Base-by-base conservation (phyloP, 2,797 vertebrate genomes). In the Paramormyrops hopkinsi region DNA sequence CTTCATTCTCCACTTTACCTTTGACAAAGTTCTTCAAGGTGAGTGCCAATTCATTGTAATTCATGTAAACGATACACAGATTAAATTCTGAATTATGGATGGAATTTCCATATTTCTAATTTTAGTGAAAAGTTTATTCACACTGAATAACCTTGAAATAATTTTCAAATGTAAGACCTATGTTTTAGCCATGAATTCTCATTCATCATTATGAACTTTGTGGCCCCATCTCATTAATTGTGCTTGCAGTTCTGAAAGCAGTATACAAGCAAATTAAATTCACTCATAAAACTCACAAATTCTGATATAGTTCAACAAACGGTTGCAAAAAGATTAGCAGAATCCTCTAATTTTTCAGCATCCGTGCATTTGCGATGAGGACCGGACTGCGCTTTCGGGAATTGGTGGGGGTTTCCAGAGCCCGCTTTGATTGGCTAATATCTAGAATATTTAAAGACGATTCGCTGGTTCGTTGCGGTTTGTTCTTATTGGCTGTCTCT, bases 401-500 rank as follows among this genome's bases (percentile, higher is more conserved):
- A 56, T 44, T 7, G 7, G 12, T n/a, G 6, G 41, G 54, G n/a
- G 17, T 54, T 56, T 37, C 65, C 53, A 4, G 29, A 33, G 2
- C 41, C 6, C 51, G 14, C 29, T 5, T 69, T 73, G 59, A 89
- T 89, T 89, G 89, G 84, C 11, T 19, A 76, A 44, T 48, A 41
- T 37, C n/a, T 25, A n/a, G 48, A 37, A 76, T 46, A 69, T 37
- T 48, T 41, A 0, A 2, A 85, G 0, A 0, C 4, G 92, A 93
- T 94, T 95, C 93, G 94, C 90, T 37, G 1, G 0, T 62, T 69
- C n/a, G 17, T 48, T n/a, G 12, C 89, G 14, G 12, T 22, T 87
- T 19, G 62, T 17, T 76, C 29, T 12, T 29, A 88, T 88, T 90
- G 89, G 86, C 25, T 90, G 73, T 44, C 11, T 33, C 25, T 1